A percentile compares a stretch with the other conserved stretches of the same genome.
Conservation (phyloP, 2,797 vertebrate species). For the Anisognathus igniventris region DNA sequence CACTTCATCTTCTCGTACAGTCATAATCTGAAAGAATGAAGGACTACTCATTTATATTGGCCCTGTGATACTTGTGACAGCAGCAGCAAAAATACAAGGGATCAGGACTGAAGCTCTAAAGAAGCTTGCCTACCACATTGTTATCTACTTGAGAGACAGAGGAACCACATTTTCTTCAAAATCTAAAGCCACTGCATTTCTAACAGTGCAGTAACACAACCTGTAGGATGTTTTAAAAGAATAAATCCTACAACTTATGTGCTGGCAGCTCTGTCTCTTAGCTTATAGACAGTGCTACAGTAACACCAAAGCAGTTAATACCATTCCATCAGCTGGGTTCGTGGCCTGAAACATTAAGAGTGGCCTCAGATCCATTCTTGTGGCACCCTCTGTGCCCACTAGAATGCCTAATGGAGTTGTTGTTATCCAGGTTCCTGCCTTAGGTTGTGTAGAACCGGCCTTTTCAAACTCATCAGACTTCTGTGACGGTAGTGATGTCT, state of each 20-base stretch:
- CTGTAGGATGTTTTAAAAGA: background rate
- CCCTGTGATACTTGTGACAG: background rate
- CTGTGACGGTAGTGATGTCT: background rate
- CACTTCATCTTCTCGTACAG: slow-evolving; percentile 86
- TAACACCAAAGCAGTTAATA: slow-evolving; percentile 54
- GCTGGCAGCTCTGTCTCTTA: background rate
- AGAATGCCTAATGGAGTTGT: slow-evolving; percentile 82
- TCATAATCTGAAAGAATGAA: slow-evolving; percentile 79
- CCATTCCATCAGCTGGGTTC: slow-evolving; percentile 83
- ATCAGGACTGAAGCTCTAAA: background rate
- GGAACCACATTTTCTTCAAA: background rate
- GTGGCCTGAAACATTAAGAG: slow-evolving; percentile 78
- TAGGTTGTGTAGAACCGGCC: background rate
- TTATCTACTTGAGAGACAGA: background rate
- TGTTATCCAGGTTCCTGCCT: slow-evolving; percentile 82
- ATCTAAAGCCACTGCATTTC: background rate
- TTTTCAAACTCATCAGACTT: slow-evolving; percentile 47
- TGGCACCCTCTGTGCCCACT: slow-evolving; percentile 77
- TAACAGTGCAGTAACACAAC: background rate
- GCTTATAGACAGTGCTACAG: background rate
- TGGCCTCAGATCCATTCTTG: slow-evolving; percentile 62
- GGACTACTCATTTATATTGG: background rate
- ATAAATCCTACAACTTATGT: background rate
- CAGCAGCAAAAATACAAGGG: background rate
- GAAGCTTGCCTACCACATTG: background rate